Evolutionary conservation across 2,113 vertebrate species (phyloP).

Genomic region (Myanophis thanlyinensis): DNA sequence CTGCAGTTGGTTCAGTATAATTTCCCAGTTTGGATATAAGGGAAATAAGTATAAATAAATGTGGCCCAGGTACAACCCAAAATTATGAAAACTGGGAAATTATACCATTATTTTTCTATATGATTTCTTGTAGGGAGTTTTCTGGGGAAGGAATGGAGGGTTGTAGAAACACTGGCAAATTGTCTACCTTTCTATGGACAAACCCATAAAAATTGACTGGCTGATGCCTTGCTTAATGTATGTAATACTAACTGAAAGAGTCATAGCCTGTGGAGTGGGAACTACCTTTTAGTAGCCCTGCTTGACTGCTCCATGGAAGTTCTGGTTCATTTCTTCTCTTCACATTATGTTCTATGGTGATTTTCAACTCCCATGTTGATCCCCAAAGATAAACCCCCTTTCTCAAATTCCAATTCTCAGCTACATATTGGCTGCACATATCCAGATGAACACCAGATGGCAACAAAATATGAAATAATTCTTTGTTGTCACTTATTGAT

Average conservation of each 20-base stretch:
- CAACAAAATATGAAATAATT: neutral
- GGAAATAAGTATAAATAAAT: neutral
- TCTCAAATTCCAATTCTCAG: neutral
- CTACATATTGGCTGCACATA: neutral
- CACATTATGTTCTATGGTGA: neutral
- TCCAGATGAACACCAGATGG: neutral
- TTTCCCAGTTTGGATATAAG: neutral
- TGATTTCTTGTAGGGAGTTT: neutral
- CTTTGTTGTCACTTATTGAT: neutral
- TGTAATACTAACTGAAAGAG: neutral
- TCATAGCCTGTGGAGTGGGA: neutral
- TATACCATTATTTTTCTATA: neutral
- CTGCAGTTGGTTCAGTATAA: too few relatives aligned
- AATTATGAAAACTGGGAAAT: neutral
- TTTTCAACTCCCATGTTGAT: neutral
- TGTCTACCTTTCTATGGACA: neutral
- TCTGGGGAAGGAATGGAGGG: neutral
- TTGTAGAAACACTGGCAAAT: neutral
- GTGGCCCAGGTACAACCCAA: neutral
- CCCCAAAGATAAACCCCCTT: neutral
- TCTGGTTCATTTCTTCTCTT: neutral
- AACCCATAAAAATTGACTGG: neutral
- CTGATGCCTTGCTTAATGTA: neutral
- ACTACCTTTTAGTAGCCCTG: neutral
- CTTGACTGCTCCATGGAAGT: neutral